Evolutionary conservation across 2,113 vertebrate species (phyloP).

Genomic region (Rutilus rutilus): DNA sequence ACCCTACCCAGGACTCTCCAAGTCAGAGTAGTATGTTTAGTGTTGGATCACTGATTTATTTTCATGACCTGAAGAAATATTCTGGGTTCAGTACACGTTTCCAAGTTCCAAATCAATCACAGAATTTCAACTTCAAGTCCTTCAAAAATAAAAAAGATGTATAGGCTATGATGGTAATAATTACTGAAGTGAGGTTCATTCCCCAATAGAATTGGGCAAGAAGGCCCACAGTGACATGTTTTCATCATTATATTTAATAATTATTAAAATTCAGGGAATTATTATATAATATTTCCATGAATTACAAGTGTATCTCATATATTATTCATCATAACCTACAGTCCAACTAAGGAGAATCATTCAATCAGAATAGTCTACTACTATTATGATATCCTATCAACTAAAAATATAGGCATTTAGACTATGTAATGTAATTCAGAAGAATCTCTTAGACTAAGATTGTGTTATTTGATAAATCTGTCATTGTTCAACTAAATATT

Average conservation of each 20-base stretch:
- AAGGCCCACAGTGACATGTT: too few relatives aligned
- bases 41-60: background rate
- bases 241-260: too few relatives aligned
- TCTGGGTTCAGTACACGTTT: background rate
- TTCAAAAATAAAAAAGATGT: background rate
- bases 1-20: background rate
- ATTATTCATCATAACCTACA: background rate
- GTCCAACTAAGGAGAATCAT: background rate
- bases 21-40: background rate
- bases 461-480: background rate
- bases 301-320: background rate
- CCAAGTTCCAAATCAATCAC: background rate
- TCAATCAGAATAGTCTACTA: background rate
- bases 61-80: background rate
- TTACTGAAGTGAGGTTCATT: background rate
- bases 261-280: background rate
- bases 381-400: background rate
- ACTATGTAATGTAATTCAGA: too few relatives aligned
- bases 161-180: too few relatives aligned
- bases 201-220: background rate
- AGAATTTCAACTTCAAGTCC: background rate
- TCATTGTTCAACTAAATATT: background rate
- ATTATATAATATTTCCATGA: background rate
- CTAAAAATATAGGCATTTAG: background rate
- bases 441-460: background rate